Evolutionary conservation across 1,140 invertebrate genomes (phyloP), one percentile per base, ranked within the genome.

Genomic region (Scylla paramamosain): DNA sequence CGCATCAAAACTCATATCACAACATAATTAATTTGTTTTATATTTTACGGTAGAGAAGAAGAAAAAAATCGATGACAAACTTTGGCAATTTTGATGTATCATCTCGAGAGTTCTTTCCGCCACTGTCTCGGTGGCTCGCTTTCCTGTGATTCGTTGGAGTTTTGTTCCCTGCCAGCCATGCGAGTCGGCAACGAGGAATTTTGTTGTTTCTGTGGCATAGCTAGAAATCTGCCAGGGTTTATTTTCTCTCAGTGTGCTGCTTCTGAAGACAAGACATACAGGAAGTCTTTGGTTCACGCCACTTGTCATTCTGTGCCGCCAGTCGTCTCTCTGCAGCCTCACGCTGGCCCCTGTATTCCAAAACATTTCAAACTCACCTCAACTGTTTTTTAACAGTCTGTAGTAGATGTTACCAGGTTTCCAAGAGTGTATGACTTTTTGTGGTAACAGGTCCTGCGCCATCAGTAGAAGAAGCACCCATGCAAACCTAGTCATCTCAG

Each of bases 221-320:
- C 67, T 91, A 91, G 90, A 77, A 77, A 25, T 91, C 59, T 91
- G 29, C 90, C 32, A 91, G 25, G 48, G 29, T 29, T 77, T 91
- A 91, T 91, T 67, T 77, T 12, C 67, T 91, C 12, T 77, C 48
- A 32, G 59, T 91, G 90, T 91, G 67, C 59, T 77, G 31, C 90
- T 91, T 91, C 67, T 77, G 89, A 91, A 32, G 67, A 29, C 20
- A 77, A 77, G 67, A 77, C n/a, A 77, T 59, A 77, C 67, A 77
- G 67, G 12, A 77, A 77, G 67, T 77, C 67, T 59, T 59, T 77
- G 67, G 67, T n/a, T 77, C 25, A 77, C 25, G n/a, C 67, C 67
- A n/a, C 67, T 77, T 25, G n/a, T 77, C 67, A 7, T 59, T 20
- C 20, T n/a, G 67, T 77, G n/a, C 16, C 8, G 67, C 67, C 25